These are phyloP conservation scores for Synanthedon vespiformis DNA, from an alignment of 2,888 invertebrate species.

Conservation along the genomic window DNA sequence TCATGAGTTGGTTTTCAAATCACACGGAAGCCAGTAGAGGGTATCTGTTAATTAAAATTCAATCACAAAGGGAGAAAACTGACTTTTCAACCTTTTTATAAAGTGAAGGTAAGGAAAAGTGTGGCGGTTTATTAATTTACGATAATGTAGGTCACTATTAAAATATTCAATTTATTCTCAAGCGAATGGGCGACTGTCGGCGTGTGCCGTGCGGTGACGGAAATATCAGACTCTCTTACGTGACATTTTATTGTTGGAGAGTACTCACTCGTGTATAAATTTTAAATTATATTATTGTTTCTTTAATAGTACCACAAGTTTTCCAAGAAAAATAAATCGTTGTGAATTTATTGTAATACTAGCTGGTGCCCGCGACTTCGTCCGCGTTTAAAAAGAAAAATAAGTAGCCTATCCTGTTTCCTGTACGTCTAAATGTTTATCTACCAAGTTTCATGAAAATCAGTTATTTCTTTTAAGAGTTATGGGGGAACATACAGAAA, in stretches of 20 bases:
- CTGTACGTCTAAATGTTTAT: no score
- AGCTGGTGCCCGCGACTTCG: no score
- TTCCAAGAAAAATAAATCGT: no score
- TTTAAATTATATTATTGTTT: no score
- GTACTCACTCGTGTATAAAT: background rate
- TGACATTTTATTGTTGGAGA: background rate
- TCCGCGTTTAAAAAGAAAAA: no score
- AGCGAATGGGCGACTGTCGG: background rate
- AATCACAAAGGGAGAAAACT: conserved; percentile 13
- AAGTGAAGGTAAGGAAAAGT: conserved; percentile 8
- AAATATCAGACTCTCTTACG: conserved; percentile 30
- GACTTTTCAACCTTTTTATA: conserved; percentile 5
- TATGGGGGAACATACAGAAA: no score
- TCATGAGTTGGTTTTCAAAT: background rate
- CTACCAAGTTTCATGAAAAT: no score
- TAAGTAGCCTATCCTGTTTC: no score
- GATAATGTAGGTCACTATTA: conserved; percentile 21
- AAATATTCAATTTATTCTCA: background rate
- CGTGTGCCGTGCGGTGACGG: conserved; percentile 9
- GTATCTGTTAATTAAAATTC: background rate
- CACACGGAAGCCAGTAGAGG: no score
- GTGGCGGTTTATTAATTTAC: conserved; percentile 20
- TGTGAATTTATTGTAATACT: no score
- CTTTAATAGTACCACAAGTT: no score
- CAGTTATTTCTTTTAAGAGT: no score